Conservation (phyloP, 2,113 vertebrate genomes). For the Tragelaphus scriptus region DNA sequence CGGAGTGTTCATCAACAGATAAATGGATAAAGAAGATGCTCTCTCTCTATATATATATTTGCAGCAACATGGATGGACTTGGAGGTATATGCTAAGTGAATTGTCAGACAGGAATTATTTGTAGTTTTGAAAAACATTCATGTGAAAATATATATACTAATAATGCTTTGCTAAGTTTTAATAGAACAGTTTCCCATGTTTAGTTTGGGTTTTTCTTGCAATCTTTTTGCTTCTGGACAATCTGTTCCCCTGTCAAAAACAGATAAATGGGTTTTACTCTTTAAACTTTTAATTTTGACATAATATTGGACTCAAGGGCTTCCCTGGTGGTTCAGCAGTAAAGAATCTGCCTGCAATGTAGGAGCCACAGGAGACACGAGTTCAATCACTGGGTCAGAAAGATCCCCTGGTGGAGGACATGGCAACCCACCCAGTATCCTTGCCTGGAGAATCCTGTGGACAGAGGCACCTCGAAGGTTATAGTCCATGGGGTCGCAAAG, state of each 20-base stretch:
- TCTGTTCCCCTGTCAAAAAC: neutral
- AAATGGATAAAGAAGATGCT: neutral
- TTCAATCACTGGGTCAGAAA: neutral
- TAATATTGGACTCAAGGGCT: neutral
- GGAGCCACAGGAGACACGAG: neutral
- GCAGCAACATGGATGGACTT: neutral
- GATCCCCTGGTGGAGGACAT: neutral
- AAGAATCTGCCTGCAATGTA: neutral
- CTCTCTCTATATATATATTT: neutral
- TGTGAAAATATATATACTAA: neutral
- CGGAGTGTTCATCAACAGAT: neutral
- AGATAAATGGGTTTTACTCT: neutral
- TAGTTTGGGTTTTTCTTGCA: neutral
- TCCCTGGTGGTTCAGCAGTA: neutral
- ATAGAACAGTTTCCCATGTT: neutral
- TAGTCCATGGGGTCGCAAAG: neutral
- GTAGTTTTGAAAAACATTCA: neutral
- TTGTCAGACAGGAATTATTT: neutral
- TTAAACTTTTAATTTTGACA: neutral
- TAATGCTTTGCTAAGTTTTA: neutral
- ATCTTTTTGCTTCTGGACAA: neutral
- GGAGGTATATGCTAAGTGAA: neutral
- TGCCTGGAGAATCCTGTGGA: neutral
- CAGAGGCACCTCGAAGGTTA: neutral
- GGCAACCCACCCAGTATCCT: neutral